Conservation (phyloP, 1,140 invertebrate genomes). For the Leptestheria dahalacensis region DNA sequence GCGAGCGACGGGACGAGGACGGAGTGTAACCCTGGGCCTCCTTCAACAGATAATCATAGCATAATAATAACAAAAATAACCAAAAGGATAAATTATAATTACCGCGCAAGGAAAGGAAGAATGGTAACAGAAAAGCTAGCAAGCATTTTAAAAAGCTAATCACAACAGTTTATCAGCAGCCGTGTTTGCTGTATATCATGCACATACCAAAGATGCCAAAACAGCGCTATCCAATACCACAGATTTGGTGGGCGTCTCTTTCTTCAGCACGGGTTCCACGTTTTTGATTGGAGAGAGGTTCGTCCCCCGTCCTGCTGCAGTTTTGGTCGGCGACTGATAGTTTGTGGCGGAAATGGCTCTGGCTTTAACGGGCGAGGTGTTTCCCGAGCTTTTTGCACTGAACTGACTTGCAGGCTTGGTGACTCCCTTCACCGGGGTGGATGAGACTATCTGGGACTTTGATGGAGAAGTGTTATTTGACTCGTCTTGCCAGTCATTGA, state of each 20-base stretch:
- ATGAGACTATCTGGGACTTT: not conserved
- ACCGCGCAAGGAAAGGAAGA: not conserved
- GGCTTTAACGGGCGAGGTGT: too few relatives aligned
- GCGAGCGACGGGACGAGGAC: slow-evolving; percentile 3
- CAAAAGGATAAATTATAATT: not conserved
- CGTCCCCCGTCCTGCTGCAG: too few relatives aligned
- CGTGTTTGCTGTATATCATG: not conserved
- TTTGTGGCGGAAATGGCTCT: too few relatives aligned
- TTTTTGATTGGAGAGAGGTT: not conserved
- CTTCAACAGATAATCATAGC: not conserved
- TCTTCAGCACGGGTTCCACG: not conserved
- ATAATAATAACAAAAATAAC: not conserved
- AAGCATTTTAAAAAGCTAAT: not conserved
- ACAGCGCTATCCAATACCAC: slow-evolving; percentile 8
- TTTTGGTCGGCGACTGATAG: too few relatives aligned
- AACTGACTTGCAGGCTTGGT: slow-evolving; percentile 4
- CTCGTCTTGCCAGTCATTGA: slow-evolving; percentile 13
- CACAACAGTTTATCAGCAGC: not conserved
- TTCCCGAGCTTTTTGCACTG: too few relatives aligned
- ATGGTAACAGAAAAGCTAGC: not conserved
- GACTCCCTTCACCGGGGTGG: not conserved
- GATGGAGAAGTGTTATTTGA: not conserved
- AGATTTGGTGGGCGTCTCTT: not conserved
- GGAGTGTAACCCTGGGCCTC: slow-evolving; percentile 13
- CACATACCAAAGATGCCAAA: slow-evolving; percentile 11